These are phyloP conservation scores for Macrosiphum euphorbiae DNA, from an alignment of 2,888 invertebrate genomes.

Conservation along the genomic window DNA sequence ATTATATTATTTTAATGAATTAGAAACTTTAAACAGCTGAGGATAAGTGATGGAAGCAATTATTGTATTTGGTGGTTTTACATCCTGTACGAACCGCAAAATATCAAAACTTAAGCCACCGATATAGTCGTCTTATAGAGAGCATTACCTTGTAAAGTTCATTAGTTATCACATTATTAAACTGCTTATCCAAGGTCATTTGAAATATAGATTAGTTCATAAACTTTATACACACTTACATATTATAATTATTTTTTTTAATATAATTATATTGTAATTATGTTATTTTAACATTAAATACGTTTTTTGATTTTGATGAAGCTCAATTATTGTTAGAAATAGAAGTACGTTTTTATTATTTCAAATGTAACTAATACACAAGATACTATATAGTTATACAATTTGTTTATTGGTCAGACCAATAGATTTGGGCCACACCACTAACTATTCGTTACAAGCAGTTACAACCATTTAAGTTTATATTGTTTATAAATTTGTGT, in stretches of 20 bases:
- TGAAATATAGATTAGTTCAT: not conserved
- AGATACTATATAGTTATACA: not conserved
- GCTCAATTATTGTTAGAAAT: not conserved
- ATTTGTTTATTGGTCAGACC: not conserved
- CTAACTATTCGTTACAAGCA: not conserved
- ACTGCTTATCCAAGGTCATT: not conserved
- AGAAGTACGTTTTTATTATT: not conserved
- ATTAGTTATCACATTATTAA: not conserved
- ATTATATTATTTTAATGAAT: not conserved
- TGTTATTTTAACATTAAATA: not conserved
- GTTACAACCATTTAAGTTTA: not conserved
- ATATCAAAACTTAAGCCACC: not conserved
- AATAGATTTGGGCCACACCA: not conserved
- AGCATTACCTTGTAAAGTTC: not conserved
- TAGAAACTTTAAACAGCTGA: not conserved
- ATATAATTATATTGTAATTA: not conserved
- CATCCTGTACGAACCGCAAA: not conserved
- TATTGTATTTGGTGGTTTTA: not conserved
- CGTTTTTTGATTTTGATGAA: not conserved
- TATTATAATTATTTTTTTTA: not conserved
- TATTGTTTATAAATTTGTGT: not conserved
- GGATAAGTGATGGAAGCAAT: not conserved
- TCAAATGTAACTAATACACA: not conserved
- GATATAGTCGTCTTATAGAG: not conserved
- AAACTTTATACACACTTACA: not conserved